These are phyloP conservation scores for Triops longicaudatus DNA, from an alignment of 1,140 invertebrate genomes.

Conservation along the genomic window DNA sequence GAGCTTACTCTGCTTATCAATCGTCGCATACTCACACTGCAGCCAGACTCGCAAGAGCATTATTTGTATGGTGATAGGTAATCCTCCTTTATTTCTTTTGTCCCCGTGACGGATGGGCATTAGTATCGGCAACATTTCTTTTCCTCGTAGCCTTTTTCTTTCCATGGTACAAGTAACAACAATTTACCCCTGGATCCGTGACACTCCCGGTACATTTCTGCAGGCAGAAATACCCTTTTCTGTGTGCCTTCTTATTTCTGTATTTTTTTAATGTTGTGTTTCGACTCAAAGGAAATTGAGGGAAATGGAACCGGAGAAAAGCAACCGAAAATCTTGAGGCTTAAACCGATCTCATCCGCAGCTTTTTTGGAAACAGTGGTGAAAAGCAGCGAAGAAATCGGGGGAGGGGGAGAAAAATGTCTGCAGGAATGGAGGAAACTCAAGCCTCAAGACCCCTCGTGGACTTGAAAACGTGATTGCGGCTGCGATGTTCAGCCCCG, in stretches of 20 bases:
- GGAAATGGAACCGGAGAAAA: background rate
- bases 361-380: background rate
- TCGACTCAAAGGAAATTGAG: background rate
- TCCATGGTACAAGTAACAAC: background rate
- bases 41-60: background rate
- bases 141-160: background rate
- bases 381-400: too few species aligned
- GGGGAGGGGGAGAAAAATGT: too few species aligned
- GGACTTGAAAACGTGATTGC: background rate
- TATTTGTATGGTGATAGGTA: background rate
- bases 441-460: background rate
- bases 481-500: background rate
- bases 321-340: background rate
- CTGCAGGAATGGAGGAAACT: too few species aligned
- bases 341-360: background rate
- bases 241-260: background rate
- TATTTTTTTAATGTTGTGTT: background rate
- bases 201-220: background rate
- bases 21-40: background rate
- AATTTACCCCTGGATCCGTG: background rate
- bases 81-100: background rate
- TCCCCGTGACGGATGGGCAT: constrained; percentile 2
- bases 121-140: background rate
- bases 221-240: background rate
- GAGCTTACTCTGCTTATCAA: background rate